Base-by-base conservation (phyloP, 2,113 vertebrate species). In the Bujurquina vittata region DNA sequence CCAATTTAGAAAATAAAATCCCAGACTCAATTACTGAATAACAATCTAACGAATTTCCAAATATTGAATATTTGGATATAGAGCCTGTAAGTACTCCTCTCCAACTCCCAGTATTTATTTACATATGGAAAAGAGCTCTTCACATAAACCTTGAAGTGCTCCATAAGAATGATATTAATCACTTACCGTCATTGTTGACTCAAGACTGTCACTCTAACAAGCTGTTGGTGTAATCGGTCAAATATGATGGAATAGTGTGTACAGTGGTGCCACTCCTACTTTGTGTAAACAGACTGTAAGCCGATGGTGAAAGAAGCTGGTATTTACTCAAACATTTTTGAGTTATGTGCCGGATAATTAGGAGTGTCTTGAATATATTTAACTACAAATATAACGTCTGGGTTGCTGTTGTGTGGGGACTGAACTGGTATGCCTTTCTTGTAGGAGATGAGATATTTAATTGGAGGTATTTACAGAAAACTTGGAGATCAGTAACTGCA, bases 221-320 rank as follows among this genome's bases (percentile, higher is more conserved):
- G 11, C 18, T 18, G 9, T 61, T 4, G 1, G 2, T 35, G 33
- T 22, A 14, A n/a, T n/a, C 29, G 1, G 10, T 78, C 17, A 1
- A 55, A 61, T 69, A 63, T 9, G 11, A 75, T 62, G 35, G 65
- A 12, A 4, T 2, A 73, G 52, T 78, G 72, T 85, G 58, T 31
- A 80, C 37, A 63, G 4, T 15, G n/a, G 22, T 59, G 67, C 78
- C 92, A 75, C 90, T 86, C 87, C 89, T 55, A 15, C 18, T 58
- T 33, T 84, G 33, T 11, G 84, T 84, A 90, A 91, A 91, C 85
- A 84, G 4, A 12, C 49, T 29, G 3, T 63, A 33, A 31, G 29
- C 54, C 73, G 58, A 61, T 84, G 58, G 43, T 82, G 74, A 73
- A 26, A 33, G 46, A 63, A 63, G 55, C 18, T 77, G 22, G 10